Percentiles rank a stretch among this genome's conserved stretches.
These are phyloP conservation scores for Meriones unguiculatus DNA, from an alignment of 2,113 vertebrate species.

Conservation along the genomic window DNA sequence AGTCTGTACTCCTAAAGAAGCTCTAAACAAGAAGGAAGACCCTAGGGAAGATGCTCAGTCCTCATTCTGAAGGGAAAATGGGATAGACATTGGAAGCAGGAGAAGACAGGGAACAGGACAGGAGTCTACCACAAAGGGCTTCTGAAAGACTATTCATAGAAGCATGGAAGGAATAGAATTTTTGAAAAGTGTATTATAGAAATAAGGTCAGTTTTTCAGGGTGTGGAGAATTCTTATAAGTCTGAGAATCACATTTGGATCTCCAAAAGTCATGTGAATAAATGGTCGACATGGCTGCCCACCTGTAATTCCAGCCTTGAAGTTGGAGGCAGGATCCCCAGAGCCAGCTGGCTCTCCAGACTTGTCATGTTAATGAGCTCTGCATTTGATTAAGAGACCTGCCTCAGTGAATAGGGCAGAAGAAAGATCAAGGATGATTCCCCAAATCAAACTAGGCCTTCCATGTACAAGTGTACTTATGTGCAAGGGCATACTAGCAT, in stretches of 20 bases:
- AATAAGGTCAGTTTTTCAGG: slow-evolving; percentile 48
- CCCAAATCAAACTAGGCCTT: background rate
- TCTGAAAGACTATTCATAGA: too few species aligned
- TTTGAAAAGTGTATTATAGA: slow-evolving; percentile 16
- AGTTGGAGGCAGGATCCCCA: background rate
- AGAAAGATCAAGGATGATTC: background rate
- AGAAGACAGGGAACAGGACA: too few species aligned
- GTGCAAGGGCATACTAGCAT: background rate
- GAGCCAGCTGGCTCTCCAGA: background rate
- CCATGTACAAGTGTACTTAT: background rate
- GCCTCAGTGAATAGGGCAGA: background rate
- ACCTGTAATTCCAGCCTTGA: background rate
- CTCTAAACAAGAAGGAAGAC: too few species aligned
- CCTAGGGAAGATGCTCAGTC: too few species aligned
- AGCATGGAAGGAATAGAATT: background rate
- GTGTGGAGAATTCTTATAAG: too few species aligned
- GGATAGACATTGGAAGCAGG: too few species aligned
- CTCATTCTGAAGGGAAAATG: too few species aligned
- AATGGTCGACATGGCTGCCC: background rate
- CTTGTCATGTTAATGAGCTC: background rate
- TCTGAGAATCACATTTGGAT: background rate
- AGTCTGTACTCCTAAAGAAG: too few species aligned
- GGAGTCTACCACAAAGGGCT: too few species aligned
- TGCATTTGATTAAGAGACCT: background rate
- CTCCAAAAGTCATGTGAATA: too few species aligned